Evolutionary conservation across 1,140 invertebrate species (phyloP).

Genomic region (Eriocheir sinensis): DNA sequence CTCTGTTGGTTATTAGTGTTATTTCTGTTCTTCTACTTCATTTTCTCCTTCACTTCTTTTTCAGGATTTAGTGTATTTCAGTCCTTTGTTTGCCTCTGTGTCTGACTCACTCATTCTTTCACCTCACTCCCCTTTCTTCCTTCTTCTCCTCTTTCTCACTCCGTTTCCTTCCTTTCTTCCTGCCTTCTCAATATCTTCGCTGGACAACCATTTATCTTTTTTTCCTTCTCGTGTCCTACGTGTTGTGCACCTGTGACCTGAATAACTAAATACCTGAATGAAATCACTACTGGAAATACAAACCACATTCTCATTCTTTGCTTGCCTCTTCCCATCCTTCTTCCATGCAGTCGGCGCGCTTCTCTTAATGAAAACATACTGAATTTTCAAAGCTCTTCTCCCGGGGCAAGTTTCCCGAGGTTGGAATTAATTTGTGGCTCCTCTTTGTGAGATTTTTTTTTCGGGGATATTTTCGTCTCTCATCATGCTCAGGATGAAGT

Average conservation of each 20-base stretch:
- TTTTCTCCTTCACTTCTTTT: no score
- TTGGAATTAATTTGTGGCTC: conserved; percentile 15
- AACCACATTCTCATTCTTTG: not conserved
- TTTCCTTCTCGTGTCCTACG: not conserved
- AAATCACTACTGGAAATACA: no score
- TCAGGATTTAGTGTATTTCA: no score
- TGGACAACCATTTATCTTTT: not conserved
- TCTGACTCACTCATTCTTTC: no score
- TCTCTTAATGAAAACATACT: conserved; percentile 1
- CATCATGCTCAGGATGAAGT: not conserved
- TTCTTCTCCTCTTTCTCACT: not conserved
- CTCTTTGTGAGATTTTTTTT: conserved; percentile 26
- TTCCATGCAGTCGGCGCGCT: not conserved
- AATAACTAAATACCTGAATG: no score
- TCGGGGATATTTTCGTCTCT: not conserved
- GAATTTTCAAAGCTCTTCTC: not conserved
- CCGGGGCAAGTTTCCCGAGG: not conserved
- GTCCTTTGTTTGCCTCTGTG: no score
- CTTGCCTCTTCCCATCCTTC: not conserved
- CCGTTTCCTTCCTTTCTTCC: not conserved
- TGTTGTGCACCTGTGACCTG: not conserved
- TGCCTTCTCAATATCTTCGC: not conserved
- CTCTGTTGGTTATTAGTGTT: no score
- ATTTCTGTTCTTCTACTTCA: no score
- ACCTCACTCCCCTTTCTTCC: no score